phyloP scores from a whole-genome alignment of 2,113 vertebrate species.

The Podarcis cretensis region DNA sequence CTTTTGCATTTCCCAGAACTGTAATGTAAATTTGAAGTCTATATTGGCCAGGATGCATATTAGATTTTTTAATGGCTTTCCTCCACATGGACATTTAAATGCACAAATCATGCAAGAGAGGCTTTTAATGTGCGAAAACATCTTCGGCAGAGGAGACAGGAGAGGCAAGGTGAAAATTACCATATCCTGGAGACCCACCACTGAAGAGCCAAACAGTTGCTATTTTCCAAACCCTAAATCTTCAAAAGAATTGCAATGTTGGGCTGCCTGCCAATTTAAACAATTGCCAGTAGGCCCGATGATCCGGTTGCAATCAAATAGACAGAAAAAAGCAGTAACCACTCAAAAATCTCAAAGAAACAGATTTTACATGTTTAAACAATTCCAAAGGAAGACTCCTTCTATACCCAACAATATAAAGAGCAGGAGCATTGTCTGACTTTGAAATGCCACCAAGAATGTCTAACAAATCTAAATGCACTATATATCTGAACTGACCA shows the following conservation, averaged over 20 bases:
- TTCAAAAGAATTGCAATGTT: slow-evolving; percentile 33
- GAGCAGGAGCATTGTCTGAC: slow-evolving; percentile 40
- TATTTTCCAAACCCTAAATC: slow-evolving; percentile 33
- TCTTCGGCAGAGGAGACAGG: background rate
- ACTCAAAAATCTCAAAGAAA: slow-evolving; percentile 47
- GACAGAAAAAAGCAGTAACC: slow-evolving; percentile 2
- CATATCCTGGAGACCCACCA: slow-evolving; percentile 12
- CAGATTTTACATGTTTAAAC: slow-evolving; percentile 40
- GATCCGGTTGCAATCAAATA: slow-evolving; percentile 43
- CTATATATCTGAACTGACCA: background rate
- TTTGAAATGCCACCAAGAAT: slow-evolving; percentile 34
- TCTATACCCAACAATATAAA: slow-evolving; percentile 36
- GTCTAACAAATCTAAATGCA: slow-evolving; percentile 30
- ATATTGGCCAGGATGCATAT: background rate
- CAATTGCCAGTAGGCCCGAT: slow-evolving; percentile 39
- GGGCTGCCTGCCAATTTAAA: slow-evolving; percentile 34
- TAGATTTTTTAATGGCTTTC: background rate
- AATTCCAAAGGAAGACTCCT: slow-evolving; percentile 46
- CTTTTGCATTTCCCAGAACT: background rate
- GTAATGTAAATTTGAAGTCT: background rate
- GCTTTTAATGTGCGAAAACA: background rate
- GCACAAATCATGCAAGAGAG: background rate
- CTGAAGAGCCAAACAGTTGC: slow-evolving; percentile 28
- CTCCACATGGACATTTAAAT: background rate
- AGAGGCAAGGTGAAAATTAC: background rate